Base-by-base conservation (phyloP, 2,113 vertebrate species). In the Elephantulus edwardii region DNA sequence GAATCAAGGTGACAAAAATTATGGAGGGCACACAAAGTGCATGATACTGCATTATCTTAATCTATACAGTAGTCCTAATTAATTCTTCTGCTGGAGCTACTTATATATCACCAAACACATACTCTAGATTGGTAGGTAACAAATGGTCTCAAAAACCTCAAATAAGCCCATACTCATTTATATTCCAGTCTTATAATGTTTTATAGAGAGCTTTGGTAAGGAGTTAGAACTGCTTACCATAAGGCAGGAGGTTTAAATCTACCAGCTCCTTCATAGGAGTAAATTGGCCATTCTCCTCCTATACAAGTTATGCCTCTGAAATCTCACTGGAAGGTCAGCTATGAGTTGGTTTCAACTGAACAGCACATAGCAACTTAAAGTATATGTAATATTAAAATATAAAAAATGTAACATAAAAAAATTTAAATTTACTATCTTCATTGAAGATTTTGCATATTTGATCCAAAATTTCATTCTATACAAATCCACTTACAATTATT, bases 391-490 rank as follows among this genome's bases (percentile, higher is more conserved):
- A n/a, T n/a, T n/a, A n/a, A n/a, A n/a, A n/a, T n/a, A n/a, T n/a
- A n/a, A n/a, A 75, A 28, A 87, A 62, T 70, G 77, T 56, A 77
- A 40, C 28, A 35, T 4, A 54, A 91, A 79, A 91, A 85, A 87
- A 46, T 35, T 74, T 52, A 90, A 72, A 71, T 68, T 56, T 52
- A 82, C 22, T 83, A 35, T 60, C 91, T 86, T 86, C 13, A 62
- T 74, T 46, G n/a, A 71, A 54, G 40, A 35, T 48, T 78, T 77
- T 56, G 54, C 19, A 85, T 68, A 75, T 44, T 83, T 77, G 42
- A 88, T 60, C 46, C 80, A 35, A 75, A 72, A 80, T 75, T 89
- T 93, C 77, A 86, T 17, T 71, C 20, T 71, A 58, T 81, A 54
- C 22, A 56, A 89, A 93, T 7, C 83, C 40, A 71, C 74, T 83